phyloP scores from a whole-genome alignment of 2,888 invertebrate species.

The Brenthis hecate region DNA sequence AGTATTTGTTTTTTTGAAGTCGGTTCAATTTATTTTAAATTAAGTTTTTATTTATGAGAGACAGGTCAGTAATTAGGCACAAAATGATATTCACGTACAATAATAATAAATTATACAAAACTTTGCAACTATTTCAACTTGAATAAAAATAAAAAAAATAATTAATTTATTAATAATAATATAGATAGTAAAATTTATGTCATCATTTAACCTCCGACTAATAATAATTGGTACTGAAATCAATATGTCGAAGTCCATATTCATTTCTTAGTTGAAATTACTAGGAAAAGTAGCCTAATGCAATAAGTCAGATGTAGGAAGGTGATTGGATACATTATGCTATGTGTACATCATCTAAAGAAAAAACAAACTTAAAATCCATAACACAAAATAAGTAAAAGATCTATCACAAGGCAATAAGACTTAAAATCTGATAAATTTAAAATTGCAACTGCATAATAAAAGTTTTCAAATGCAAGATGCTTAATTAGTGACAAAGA shows the following conservation, averaged over 20 bases:
- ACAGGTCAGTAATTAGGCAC: no score
- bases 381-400: background rate
- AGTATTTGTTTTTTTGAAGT: no score
- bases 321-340: constrained; percentile 28
- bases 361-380: constrained; percentile 1
- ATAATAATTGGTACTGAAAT: constrained; percentile 2
- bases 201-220: constrained; percentile 9
- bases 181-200: background rate
- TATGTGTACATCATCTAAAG: constrained; percentile 19
- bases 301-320: constrained; percentile 26
- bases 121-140: no score
- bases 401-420: background rate
- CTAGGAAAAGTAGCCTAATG: constrained; percentile 27
- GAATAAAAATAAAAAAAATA: no score
- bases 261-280: constrained; percentile 6
- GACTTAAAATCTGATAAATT: background rate
- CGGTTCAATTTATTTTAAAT: no score
- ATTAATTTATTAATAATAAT: no score
- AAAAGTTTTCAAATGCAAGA: constrained; percentile 16
- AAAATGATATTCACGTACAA: no score
- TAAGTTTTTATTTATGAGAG: no score
- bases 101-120: no score
- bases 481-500: constrained; percentile 1
- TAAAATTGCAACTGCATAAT: background rate
- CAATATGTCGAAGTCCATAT: constrained; percentile 15